Percentiles rank a stretch among this genome's conserved stretches.
phyloP scores from a whole-genome alignment of 1,140 invertebrate species.

The Ostrea edulis region DNA sequence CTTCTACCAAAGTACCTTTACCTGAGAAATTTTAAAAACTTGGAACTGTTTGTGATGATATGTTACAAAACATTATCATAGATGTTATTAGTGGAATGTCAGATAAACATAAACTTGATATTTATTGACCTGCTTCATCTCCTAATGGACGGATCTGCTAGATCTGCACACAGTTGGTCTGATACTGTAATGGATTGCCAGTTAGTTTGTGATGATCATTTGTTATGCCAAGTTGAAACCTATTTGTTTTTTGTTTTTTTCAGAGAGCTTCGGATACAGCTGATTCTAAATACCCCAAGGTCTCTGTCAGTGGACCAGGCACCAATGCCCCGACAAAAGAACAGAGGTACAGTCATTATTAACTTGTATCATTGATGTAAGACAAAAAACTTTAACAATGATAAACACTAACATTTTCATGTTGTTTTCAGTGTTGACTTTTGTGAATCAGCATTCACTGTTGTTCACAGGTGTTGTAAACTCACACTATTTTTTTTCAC shows the following conservation, averaged over 20 bases:
- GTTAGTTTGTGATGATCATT: background rate
- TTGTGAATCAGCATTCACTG: background rate
- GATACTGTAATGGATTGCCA: background rate
- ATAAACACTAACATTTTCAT: background rate
- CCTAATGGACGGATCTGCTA: background rate
- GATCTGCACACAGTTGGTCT: constrained; percentile 4
- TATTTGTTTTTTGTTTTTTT: background rate
- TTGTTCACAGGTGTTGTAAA: constrained; percentile 34
- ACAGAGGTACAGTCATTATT: background rate
- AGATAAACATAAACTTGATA: constrained; percentile 31
- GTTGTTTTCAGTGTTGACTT: background rate
- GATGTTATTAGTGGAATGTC: constrained; percentile 21
- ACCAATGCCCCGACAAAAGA: constrained; percentile 20
- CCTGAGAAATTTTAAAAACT: constrained; percentile 9
- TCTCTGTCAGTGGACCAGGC: background rate
- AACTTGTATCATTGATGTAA: background rate
- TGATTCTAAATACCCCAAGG: background rate
- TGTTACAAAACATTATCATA: constrained; percentile 26
- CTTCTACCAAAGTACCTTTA: constrained; percentile 3
- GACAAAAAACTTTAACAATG: background rate
- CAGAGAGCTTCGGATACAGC: background rate
- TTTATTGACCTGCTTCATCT: constrained; percentile 3
- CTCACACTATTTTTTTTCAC: background rate
- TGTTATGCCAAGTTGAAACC: background rate
- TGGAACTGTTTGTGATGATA: background rate